These are phyloP conservation scores for Rhizomys pruinosus DNA, from an alignment of 2,113 vertebrate genomes.

Conservation along the genomic window DNA sequence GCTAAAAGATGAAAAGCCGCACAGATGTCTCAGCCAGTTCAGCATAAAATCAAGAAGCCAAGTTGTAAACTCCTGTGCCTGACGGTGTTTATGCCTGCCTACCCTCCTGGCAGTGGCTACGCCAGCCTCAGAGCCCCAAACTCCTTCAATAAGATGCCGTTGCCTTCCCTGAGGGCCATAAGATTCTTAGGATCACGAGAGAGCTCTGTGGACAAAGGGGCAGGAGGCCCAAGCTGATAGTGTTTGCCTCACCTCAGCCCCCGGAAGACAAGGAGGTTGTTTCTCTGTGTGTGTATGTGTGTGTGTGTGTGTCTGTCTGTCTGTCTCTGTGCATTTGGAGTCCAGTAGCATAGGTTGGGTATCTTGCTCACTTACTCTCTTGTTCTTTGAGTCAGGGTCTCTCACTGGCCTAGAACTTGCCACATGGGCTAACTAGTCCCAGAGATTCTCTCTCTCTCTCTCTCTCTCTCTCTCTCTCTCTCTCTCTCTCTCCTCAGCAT, in stretches of 20 bases:
- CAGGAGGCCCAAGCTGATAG: not conserved
- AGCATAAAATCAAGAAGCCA: not conserved
- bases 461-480: too few species aligned
- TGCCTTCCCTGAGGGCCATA: not conserved
- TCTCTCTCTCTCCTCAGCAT: not conserved
- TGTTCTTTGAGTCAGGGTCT: not conserved
- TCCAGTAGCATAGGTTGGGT: not conserved
- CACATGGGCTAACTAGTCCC: not conserved
- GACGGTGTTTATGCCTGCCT: not conserved
- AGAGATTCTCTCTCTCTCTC: too few species aligned
- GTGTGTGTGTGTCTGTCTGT: too few species aligned
- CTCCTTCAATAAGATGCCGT: not conserved
- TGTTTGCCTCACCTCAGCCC: not conserved
- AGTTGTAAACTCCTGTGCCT: not conserved
- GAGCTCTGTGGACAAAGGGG: not conserved
- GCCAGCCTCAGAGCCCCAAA: not conserved
- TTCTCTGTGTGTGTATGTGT: not conserved
- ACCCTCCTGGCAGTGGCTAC: not conserved
- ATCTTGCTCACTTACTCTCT: not conserved
- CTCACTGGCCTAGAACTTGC: too few species aligned
- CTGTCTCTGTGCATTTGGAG: not conserved
- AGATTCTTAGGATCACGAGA: rapidly evolving
- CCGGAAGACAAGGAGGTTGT: not conserved
- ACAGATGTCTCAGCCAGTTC: not conserved
- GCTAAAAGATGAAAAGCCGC: conserved; percentile 54